A percentile compares a stretch with the other conserved stretches of the same genome.
These are phyloP conservation scores for Miltochrista miniata DNA, from an alignment of 2,888 invertebrate genomes.

Conservation along the genomic window DNA sequence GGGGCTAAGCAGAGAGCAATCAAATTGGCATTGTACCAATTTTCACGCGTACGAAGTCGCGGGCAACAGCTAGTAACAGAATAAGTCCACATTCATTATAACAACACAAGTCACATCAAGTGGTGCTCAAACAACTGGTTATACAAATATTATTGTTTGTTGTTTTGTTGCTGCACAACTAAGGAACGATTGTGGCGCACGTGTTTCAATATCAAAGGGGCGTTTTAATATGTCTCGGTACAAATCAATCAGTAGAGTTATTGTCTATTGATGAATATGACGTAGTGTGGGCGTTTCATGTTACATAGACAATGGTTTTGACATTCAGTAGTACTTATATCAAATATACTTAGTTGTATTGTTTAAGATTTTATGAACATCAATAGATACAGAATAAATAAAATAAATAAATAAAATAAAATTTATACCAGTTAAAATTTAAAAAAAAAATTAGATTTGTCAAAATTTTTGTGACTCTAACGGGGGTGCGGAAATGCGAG, in stretches of 20 bases:
- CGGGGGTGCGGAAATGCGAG: no score
- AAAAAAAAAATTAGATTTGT: no score
- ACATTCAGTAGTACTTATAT: neutral
- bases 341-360: neutral
- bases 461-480: no score
- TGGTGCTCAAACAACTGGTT: slow-evolving; percentile 19
- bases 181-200: slow-evolving; percentile 9
- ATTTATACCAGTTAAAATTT: no score
- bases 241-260: slow-evolving; percentile 4
- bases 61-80: slow-evolving; percentile 1
- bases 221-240: slow-evolving; percentile 5
- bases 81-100: slow-evolving; percentile 1
- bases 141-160: slow-evolving; percentile 18
- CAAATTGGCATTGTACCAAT: no score
- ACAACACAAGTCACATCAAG: slow-evolving; percentile 13
- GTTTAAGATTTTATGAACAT: no score
- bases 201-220: slow-evolving; percentile 7
- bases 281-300: neutral
- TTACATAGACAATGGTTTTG: slow-evolving; percentile 3
- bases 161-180: slow-evolving; percentile 20
- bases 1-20: no score
- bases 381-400: no score
- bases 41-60: no score
- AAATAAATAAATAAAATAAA: no score
- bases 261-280: neutral